These are phyloP conservation scores for Danio kyathit DNA, from an alignment of 2,797 vertebrate species.

Conservation along the genomic window DNA sequence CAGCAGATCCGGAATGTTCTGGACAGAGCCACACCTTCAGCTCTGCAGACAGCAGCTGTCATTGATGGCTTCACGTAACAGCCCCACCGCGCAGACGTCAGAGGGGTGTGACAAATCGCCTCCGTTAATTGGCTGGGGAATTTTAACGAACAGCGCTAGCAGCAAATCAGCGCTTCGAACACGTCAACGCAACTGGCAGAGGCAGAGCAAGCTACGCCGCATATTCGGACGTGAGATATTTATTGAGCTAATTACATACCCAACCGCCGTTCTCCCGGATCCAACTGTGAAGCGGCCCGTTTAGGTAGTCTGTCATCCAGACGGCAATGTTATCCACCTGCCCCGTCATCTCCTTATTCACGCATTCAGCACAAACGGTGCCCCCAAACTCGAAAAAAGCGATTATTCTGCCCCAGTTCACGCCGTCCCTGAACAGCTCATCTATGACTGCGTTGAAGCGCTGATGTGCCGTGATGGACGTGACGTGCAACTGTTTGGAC, in stretches of 20 bases:
- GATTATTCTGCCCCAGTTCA: slow-evolving; percentile 98
- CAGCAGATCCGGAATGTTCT: slow-evolving; percentile 38
- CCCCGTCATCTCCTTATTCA: slow-evolving; percentile 89
- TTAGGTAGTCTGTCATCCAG: slow-evolving; percentile 99
- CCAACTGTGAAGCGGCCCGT: slow-evolving; percentile 93
- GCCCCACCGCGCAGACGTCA: slow-evolving; percentile 63
- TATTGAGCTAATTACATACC: slow-evolving; percentile 83
- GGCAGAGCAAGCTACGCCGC: slow-evolving; percentile 1
- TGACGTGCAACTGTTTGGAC: slow-evolving; percentile 93
- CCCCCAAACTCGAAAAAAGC: slow-evolving; percentile 99
- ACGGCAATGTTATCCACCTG: slow-evolving; percentile 92
- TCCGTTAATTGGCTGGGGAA: slow-evolving; percentile 64
- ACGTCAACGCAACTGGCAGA: slow-evolving; percentile 9
- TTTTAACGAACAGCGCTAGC: slow-evolving; percentile 64
- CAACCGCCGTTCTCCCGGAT: slow-evolving; percentile 99
- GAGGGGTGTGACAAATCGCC: slow-evolving; percentile 78
- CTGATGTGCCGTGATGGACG: slow-evolving; percentile 86
- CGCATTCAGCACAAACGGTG: slow-evolving; percentile 94
- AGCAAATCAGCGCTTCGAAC: slow-evolving; percentile 66
- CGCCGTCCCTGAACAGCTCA: slow-evolving; percentile 96
- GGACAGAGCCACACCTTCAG: slow-evolving; percentile 45
- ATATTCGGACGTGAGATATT: neutral
- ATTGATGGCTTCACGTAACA: slow-evolving; percentile 56
- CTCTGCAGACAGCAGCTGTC: slow-evolving; percentile 56
- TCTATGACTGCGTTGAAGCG: slow-evolving; percentile 94